phyloP scores from a whole-genome alignment of 2,888 invertebrate species.

The Pristionchus fissidentatus region DNA sequence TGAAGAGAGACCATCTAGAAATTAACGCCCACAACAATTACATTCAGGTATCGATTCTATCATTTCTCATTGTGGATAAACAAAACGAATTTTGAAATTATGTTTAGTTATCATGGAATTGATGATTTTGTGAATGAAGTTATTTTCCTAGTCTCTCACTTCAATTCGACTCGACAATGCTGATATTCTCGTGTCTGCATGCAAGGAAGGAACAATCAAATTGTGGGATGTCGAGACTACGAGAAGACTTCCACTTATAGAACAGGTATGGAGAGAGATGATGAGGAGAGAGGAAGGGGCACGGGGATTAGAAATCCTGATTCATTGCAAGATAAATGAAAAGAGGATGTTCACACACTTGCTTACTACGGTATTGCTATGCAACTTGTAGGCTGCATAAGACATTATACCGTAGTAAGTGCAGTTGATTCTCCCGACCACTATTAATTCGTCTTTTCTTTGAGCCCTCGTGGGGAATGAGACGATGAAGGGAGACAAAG shows the following conservation, averaged over 20 bases:
- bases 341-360: no score
- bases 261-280: conserved; percentile 52
- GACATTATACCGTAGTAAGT: no score
- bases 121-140: neutral
- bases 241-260: conserved; percentile 79
- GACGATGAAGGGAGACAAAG: neutral
- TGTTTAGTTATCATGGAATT: neutral
- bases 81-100: neutral
- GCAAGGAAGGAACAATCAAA: conserved; percentile 85
- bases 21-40: conserved; percentile 62
- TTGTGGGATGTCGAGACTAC: conserved; percentile 85
- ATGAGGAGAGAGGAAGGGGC: no score
- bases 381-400: no score
- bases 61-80: neutral
- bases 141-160: conserved; percentile 18
- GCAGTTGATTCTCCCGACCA: no score
- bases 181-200: conserved; percentile 78
- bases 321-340: no score
- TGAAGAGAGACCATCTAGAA: conserved; percentile 66
- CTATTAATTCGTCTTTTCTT: no score
- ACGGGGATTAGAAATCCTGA: no score
- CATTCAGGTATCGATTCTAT: conserved; percentile 52
- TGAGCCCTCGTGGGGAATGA: no score
- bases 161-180: conserved; percentile 46
- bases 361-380: neutral